A percentile compares a stretch with the other conserved stretches of the same genome.
These are phyloP conservation scores for Ceyx margarethae DNA, from an alignment of 2,113 vertebrate species.

Conservation along the genomic window DNA sequence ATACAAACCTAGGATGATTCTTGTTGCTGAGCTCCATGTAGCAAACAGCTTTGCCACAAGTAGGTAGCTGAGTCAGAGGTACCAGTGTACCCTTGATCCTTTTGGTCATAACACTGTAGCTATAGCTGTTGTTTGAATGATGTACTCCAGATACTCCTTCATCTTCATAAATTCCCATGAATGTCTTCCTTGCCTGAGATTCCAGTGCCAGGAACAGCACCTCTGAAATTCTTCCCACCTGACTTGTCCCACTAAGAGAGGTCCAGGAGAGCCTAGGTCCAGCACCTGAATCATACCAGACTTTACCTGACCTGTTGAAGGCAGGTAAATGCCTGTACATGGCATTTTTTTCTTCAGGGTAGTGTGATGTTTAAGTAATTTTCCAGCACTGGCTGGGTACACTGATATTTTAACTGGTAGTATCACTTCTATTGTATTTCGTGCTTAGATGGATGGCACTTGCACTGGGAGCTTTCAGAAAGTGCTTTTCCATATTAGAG, in stretches of 20 bases:
- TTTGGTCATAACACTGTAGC: background rate
- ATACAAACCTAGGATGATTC: background rate
- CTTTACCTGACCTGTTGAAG: background rate
- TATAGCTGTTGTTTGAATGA: background rate
- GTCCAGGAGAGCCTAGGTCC: background rate
- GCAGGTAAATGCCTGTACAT: background rate
- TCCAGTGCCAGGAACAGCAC: background rate
- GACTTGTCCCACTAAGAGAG: background rate
- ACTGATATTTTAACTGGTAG: background rate
- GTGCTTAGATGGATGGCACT: background rate
- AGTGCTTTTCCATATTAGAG: background rate
- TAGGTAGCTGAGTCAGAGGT: background rate
- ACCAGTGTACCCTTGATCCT: background rate
- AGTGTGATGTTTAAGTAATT: background rate
- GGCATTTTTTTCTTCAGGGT: background rate
- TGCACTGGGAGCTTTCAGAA: background rate
- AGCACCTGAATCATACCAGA: background rate
- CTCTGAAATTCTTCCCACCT: background rate
- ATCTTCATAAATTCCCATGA: background rate
- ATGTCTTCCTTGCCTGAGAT: background rate
- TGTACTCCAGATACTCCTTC: background rate
- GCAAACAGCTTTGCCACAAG: background rate
- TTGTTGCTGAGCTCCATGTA: background rate
- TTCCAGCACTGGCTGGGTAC: background rate
- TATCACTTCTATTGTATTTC: accelerated